Evolutionary conservation across 2,113 vertebrate species (phyloP).

Genomic region (Rissa tridactyla): DNA sequence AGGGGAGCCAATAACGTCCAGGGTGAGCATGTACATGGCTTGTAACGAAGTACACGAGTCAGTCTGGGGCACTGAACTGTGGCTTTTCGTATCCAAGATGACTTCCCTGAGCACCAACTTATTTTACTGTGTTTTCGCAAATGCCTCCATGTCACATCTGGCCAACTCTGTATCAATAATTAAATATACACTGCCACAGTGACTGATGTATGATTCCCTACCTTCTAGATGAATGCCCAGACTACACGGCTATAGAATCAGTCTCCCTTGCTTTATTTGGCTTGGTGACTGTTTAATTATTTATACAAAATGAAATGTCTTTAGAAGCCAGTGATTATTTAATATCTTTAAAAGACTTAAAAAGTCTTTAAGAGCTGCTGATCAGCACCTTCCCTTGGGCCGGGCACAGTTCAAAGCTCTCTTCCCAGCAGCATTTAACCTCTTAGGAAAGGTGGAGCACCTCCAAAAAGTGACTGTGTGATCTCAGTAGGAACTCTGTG

Average conservation of each 20-base stretch:
- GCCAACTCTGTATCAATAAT: constrained; percentile 24
- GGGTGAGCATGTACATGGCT: neutral
- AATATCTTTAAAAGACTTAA: neutral
- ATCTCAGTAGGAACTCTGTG: neutral
- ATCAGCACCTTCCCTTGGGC: neutral
- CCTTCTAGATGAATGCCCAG: neutral
- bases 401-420: neutral
- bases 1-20: neutral
- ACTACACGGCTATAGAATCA: neutral
- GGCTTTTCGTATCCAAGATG: neutral
- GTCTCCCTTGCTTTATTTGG: constrained; percentile 42
- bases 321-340: neutral
- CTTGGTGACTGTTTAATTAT: constrained; percentile 40
- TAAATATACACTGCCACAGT: constrained; percentile 18
- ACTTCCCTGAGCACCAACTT: neutral
- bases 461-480: neutral
- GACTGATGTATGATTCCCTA: constrained; percentile 1
- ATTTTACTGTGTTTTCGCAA: constrained; percentile 32
- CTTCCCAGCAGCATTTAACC: neutral
- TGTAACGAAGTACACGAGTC: neutral
- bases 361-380: constrained; percentile 3
- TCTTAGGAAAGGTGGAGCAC: neutral
- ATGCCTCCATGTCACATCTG: constrained; percentile 18
- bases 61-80: neutral
- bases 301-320: constrained; percentile 31